Evolutionary conservation across 1,140 invertebrate genomes (phyloP), one percentile per base, ranked within the genome.

Genomic region (Drosophila sp.): DNA sequence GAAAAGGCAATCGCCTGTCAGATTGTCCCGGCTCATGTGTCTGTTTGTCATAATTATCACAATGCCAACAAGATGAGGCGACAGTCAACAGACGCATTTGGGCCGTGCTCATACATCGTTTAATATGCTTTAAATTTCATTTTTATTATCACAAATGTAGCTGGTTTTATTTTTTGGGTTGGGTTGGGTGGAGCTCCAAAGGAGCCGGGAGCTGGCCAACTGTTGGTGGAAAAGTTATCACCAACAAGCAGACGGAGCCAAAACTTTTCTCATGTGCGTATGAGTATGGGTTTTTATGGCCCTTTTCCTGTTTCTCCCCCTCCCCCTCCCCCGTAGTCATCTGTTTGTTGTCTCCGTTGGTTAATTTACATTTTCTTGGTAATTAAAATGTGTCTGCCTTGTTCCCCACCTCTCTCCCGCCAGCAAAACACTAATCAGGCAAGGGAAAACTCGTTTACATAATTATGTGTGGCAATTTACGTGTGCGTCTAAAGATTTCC

Each of bases 341-440:
- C 70, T 80, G 80, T 76, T 79, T 80, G 76, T 79, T 82, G 84
- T 83, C 83, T 86, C 73, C 78, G 80, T 83, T 61, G 83, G 83
- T 83, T 87, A 87, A 87, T 86, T 86, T 83, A 86, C 83, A 86
- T 86, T 86, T 86, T 82, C 76, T 78, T 86, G 83, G 79, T 86
- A 86, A 86, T 86, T 86, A 86, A 86, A 87, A 87, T 86, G 83
- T 86, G 72, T 77, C 76, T 58, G 63, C 61, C 64, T 50, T 64
- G 55, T 55, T 33, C 58, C 63, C 41, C 23, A 2, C n/a, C 32
- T 11, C 1, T 41, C 1, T 35, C 25, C 30, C 55, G 54, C 60
- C 27, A 25, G 44, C 65, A 70, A 71, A 66, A 33, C 69, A n/a
- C 10, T n/a, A 29, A 50, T 50, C 44, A 50, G 44, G 44, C 44